Conservation (phyloP, 2,113 vertebrate genomes). For the Sisor rabdophorus region DNA sequence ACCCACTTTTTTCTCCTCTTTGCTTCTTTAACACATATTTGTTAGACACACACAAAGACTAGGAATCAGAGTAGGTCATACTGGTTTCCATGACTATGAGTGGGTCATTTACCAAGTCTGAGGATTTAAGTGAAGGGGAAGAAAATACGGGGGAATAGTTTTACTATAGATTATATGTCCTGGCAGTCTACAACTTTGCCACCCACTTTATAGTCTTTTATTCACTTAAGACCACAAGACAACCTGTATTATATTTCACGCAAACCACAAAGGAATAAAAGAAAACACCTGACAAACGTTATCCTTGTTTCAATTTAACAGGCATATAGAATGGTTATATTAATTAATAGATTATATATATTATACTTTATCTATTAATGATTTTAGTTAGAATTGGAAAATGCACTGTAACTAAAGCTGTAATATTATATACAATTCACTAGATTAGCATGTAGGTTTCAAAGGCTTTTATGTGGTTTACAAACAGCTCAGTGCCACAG, state of each 20-base stretch:
- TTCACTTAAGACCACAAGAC: constrained; percentile 59
- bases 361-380: neutral
- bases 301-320: constrained; percentile 1
- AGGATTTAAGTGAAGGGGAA: constrained; percentile 18
- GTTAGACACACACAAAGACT: constrained; percentile 34
- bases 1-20: constrained; percentile 51
- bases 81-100: constrained; percentile 70
- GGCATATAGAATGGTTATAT: neutral
- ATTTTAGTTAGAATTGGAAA: neutral
- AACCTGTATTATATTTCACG: constrained; percentile 55
- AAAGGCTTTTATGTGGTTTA: constrained; percentile 40
- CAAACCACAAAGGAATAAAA: constrained; percentile 45
- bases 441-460: constrained; percentile 1
- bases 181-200: constrained; percentile 45
- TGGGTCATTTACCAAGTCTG: constrained; percentile 37
- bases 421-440: neutral
- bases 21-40: constrained; percentile 38
- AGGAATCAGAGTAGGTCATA: constrained; percentile 53
- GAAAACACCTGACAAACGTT: constrained; percentile 39
- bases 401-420: constrained; percentile 1
- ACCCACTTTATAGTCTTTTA: constrained; percentile 60
- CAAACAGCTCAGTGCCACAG: constrained; percentile 27
- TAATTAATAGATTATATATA: too few relatives aligned
- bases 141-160: neutral
- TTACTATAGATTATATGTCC: constrained; percentile 48